Percentiles rank a stretch among this genome's conserved stretches.
Evolutionary conservation across 2,888 invertebrate species (phyloP).

Genomic region (Thelaira solivaga): DNA sequence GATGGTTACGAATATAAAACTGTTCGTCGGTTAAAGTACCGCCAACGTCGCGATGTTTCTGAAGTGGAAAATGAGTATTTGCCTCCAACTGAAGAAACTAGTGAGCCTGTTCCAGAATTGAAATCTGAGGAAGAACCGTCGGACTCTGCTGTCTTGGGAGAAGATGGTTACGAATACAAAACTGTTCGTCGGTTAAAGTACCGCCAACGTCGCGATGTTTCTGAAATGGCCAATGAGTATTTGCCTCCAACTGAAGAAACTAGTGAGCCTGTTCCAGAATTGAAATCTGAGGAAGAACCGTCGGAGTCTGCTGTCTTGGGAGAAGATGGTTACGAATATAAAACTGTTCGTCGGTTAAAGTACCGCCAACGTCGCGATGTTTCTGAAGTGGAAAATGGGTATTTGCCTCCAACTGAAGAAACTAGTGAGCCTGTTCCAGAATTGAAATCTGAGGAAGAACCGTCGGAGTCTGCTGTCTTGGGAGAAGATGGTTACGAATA

Average conservation of each 20-base stretch:
- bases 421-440: slow-evolving; percentile 22
- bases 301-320: slow-evolving; percentile 47
- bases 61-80: slow-evolving; percentile 59
- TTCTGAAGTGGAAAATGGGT: slow-evolving; percentile 55
- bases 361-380: slow-evolving; percentile 54
- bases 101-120: slow-evolving; percentile 14
- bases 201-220: slow-evolving; percentile 63
- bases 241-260: slow-evolving; percentile 65
- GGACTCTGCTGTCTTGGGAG: slow-evolving; percentile 40
- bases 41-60: slow-evolving; percentile 63
- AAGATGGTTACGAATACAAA: slow-evolving; percentile 59
- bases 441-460: slow-evolving; percentile 15
- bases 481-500: slow-evolving; percentile 64
- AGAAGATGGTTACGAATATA: slow-evolving; percentile 45
- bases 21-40: slow-evolving; percentile 55
- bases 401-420: slow-evolving; percentile 61
- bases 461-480: too few relatives aligned
- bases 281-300: slow-evolving; percentile 19
- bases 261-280: slow-evolving; percentile 6
- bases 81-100: slow-evolving; percentile 45
- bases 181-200: slow-evolving; percentile 53
- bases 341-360: slow-evolving; percentile 51
- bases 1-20: slow-evolving; percentile 66
- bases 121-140: slow-evolving; percentile 23
- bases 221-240: slow-evolving; percentile 69